phyloP scores from a whole-genome alignment of 2,797 vertebrate species.

The Macrochelys suwanniensis region DNA sequence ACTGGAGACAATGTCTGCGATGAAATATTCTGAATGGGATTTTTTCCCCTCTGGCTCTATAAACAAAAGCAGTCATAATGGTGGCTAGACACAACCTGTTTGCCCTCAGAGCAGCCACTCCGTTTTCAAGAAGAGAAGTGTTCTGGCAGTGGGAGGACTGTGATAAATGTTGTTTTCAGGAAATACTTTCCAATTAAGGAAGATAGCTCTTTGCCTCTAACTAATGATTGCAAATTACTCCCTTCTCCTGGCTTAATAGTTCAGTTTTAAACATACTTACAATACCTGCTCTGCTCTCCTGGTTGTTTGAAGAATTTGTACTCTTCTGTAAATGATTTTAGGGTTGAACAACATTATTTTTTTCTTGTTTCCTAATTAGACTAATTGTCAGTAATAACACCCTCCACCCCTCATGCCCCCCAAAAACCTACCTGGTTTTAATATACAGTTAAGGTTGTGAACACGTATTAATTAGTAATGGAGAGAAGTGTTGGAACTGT shows the following conservation, averaged over 20 bases:
- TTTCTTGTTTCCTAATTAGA: background rate
- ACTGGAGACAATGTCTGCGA: background rate
- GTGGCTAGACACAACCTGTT: background rate
- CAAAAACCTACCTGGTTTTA: background rate
- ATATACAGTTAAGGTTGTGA: background rate
- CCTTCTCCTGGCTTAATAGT: background rate
- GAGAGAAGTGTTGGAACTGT: background rate
- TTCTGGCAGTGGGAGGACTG: rapidly evolving
- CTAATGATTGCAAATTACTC: background rate
- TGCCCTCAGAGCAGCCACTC: background rate
- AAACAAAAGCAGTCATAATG: background rate
- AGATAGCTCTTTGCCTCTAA: rapidly evolving
- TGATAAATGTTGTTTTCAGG: background rate
- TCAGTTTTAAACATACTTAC: background rate
- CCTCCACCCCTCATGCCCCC: background rate
- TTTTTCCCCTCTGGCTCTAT: background rate
- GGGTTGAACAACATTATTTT: background rate
- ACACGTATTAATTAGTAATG: background rate
- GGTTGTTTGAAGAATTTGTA: background rate
- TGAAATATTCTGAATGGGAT: background rate
- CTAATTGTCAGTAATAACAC: background rate
- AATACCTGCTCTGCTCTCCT: background rate
- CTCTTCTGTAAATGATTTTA: background rate
- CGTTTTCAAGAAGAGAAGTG: background rate
- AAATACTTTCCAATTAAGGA: background rate